Base-by-base conservation (phyloP, 1,140 invertebrate species). In the Onthophagus taurus region DNA sequence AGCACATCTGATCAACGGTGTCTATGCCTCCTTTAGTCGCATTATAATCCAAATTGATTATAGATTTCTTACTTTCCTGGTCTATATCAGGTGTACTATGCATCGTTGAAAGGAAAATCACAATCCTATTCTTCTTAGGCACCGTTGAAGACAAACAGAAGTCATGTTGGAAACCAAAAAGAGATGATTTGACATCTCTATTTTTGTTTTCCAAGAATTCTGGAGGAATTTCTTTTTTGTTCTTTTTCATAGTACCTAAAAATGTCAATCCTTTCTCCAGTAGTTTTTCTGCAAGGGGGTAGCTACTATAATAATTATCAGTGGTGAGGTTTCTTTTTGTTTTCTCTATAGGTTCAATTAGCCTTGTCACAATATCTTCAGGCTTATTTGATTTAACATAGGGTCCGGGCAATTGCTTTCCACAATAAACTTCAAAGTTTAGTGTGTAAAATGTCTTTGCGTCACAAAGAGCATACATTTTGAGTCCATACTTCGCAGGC, bases 41-140 rank as follows among this genome's bases (percentile, higher is more conserved):
- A 53, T 71, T 68, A 42, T 69, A 70, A 42, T 58, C 57, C 31
- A 51, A 30, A 30, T 67, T 57, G 2, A 68, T 59, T 31, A 62
- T 49, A n/a, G 65, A 61, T 47, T 64, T 67, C 37, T 52, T 55
- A 31, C 38, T 47, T 24, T 43, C 45, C 19, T 44, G 6, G 44
- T 58, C 49, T 13, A 50, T 38, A 12, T 33, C 41, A 4, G 39
- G 29, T 18, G 31, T 47, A 46, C 55, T 35, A 38, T 64, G 53
- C 49, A 61, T 57, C 2, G 53, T 52, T 17, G 55, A 63, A 20
- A 63, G 12, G 14, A 64, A 39, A 35, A 58, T 44, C 6, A 66
- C 58, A 26, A 50, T 49, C 46, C 60, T 61, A 42, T 55, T 52
- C 50, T 41, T 38, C 52, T 59, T 61, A 12, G 52, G 46, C 31